Base-by-base conservation (phyloP, 2,113 vertebrate genomes). In the Suricata suricatta region DNA sequence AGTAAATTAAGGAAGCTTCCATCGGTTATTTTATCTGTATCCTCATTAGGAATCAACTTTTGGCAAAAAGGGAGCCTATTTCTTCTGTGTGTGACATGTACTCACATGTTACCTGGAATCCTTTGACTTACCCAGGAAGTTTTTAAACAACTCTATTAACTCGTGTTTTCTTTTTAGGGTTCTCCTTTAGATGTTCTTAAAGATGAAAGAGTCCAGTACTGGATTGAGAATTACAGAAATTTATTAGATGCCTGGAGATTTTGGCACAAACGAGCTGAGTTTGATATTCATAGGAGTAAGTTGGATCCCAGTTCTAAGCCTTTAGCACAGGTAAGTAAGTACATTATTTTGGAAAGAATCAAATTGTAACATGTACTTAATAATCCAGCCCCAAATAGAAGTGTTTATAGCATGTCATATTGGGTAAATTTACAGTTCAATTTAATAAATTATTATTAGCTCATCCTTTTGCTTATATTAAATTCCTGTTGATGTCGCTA, bases 141-240 rank as follows among this genome's bases (percentile, higher is more conserved):
- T 91, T 63, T 86, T 44, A 76, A 89, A 93, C 38, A 92, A 21
- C 69, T 95, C 29, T 96, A 88, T 38, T 85, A 95, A 95, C 86
- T 80, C 31, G 1, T 68, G n/a, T 96, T 97, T 92, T 86, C n/a
- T 33, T 21, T 72, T 80, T 96, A 99, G 99, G 99, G 99, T 47
- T 99, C 99, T 93, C 99, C 99, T 0, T 99, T 99, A 9, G 99
- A 99, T 1, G 99, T 99, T 79, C 98, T 99, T 97, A 99, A 99
- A 97, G 99, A 99, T 98, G 99, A 99, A 23, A 99, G 99, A 15
- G 99, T 99, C 97, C 99, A 99, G 86, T 99, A 99, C 98, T 99
- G 99, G 99, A 99, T 99, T 9, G 99, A 99, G 97, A 99, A 99
- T 99, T 99, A 99, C 63, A 99, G 99, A 94, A 99, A 99, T 98